Conservation (phyloP, 2,888 invertebrate species). For the Uropetala carovei region DNA sequence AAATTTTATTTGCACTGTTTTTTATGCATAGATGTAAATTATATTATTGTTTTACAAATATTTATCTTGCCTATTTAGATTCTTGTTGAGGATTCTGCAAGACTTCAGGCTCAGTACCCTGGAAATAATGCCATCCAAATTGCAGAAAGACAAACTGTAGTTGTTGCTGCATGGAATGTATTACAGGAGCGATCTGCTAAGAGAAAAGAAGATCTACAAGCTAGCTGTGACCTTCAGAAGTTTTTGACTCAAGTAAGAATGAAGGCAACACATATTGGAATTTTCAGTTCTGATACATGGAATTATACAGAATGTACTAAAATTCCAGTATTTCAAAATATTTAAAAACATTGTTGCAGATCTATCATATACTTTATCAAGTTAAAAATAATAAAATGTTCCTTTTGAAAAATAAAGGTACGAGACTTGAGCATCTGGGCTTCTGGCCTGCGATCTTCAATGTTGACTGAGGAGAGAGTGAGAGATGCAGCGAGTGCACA, state of each 20-base stretch:
- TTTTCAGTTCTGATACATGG: not conserved
- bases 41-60: not conserved
- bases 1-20: not conserved
- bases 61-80: constrained; percentile 76
- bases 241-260: constrained; percentile 86
- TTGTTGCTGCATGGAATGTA: constrained; percentile 91
- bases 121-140: constrained; percentile 95
- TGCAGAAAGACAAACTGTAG: constrained; percentile 89
- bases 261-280: not conserved
- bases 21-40: not conserved
- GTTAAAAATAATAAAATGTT: constrained; percentile 65
- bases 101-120: constrained; percentile 92
- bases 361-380: not conserved
- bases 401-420: constrained; percentile 75
- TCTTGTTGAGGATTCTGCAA: constrained; percentile 93
- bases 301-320: not conserved
- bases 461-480: constrained; percentile 88
- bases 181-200: constrained; percentile 89
- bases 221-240: constrained; percentile 92
- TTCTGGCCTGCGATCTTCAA: constrained; percentile 84
- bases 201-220: constrained; percentile 87
- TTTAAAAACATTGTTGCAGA: not conserved
- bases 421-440: constrained; percentile 95
- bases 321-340: not conserved
- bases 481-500: constrained; percentile 90